Percentiles rank a stretch among this genome's conserved stretches.
Conservation (phyloP, 1,140 invertebrate species). For the Drosophila pectinifera region DNA sequence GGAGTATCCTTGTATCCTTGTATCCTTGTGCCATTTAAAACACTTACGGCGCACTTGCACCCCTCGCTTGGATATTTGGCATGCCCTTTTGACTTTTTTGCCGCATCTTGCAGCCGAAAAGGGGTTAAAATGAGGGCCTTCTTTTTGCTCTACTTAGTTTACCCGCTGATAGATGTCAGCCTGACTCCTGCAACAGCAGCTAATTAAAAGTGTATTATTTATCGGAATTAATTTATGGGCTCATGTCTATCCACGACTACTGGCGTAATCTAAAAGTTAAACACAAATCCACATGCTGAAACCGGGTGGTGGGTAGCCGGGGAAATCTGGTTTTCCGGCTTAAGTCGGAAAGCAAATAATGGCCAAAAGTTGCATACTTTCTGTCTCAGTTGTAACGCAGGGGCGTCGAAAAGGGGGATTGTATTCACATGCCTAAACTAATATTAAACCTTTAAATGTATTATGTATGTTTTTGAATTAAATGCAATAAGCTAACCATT, state of each 20-base stretch:
- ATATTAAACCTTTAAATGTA: too few species aligned
- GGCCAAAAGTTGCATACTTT: constrained; percentile 43
- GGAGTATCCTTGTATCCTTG: constrained; percentile 50
- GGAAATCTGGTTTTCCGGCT: constrained; percentile 70
- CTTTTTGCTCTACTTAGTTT: constrained; percentile 31
- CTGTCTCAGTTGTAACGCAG: constrained; percentile 18
- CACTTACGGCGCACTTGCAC: constrained; percentile 61
- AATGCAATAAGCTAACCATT: too few species aligned
- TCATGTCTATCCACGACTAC: constrained; percentile 41
- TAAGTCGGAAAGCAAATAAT: constrained; percentile 69
- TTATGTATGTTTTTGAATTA: too few species aligned
- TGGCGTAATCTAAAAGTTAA: constrained; percentile 70
- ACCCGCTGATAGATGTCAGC: constrained; percentile 26
- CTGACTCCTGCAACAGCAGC: constrained; percentile 40
- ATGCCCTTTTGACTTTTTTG: constrained; percentile 43
- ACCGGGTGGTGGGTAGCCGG: constrained; percentile 18
- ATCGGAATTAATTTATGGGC: constrained; percentile 73
- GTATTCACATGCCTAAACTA: neutral
- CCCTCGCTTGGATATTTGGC: constrained; percentile 35
- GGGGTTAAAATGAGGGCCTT: constrained; percentile 9
- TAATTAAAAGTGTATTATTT: constrained; percentile 83
- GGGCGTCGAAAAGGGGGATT: constrained; percentile 3
- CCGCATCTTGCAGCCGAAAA: constrained; percentile 13
- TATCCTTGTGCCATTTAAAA: constrained; percentile 71
- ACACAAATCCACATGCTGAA: constrained; percentile 44